Evolutionary conservation across 2,113 vertebrate species (phyloP), one percentile per base, ranked within the genome.

Genomic region (Amphilophus citrinellus): DNA sequence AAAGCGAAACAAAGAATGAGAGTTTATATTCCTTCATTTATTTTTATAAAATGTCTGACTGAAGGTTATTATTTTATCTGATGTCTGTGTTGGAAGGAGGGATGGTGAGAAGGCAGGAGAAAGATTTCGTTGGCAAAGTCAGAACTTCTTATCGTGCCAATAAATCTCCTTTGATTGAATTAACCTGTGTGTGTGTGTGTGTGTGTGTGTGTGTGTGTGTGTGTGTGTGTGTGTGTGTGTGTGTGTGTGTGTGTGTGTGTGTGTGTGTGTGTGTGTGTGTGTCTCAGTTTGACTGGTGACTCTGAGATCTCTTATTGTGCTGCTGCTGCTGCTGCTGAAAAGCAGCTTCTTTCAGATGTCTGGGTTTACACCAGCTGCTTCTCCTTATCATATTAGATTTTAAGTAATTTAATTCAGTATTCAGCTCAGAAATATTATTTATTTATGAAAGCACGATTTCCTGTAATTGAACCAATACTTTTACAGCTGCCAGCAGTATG

Each of bases 101-200:
- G 58, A 42, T 10, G 1, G 68, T 73, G 68, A 35, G 53, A 73
- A 32, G 8, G 15, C 0, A 4, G 17, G 37, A 58, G 58, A 68
- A 37, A 24, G 71, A 59, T 53, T 61, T 44, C 76, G 20, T 66
- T 80, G 58, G 77, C 47, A 37, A 53, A 50, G 53, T 39, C 8
- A 57, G 53, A 80, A 77, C 63, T 17, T 77, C 37, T 84, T 80
- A 89, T 92, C 39, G 4, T 3, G 17, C 22, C 66, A 53, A 35
- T 82, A 84, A 76, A 87, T 89, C 87, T 66, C 20, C 47, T 62
- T 44, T 59, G 71, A 83, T 76, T 86, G 47, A 78, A 84, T 84
- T 84, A 68, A 65, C 77, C 30, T 57, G 4, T 66, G 47, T 15
- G 59, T 53, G 2, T 81, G 44, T 80, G 78, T 76, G 82, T 60